Evolutionary conservation across 30 jellyfish, hydroid and myxozoan genomes (phyloP).

Genomic region (Rhopilema esculentum): DNA sequence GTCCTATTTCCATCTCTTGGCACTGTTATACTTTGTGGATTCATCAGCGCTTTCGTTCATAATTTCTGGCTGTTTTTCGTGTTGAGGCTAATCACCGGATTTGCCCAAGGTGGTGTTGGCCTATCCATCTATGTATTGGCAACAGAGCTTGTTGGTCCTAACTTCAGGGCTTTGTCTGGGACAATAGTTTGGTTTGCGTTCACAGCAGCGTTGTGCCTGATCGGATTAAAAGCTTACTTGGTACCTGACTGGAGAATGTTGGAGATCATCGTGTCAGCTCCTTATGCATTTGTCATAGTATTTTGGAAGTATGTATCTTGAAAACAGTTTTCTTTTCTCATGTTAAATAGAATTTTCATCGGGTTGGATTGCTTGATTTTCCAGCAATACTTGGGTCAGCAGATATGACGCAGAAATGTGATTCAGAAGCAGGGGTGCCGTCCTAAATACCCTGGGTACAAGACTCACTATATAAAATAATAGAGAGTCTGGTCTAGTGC

Average conservation of each 20-base stretch:
- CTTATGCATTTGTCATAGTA: slow-evolving; percentile 68
- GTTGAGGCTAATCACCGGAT: slow-evolving; percentile 80
- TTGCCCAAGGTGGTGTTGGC: slow-evolving; percentile 96
- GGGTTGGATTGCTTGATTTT: background rate
- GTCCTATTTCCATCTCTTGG: slow-evolving; percentile 88
- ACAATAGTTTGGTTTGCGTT: slow-evolving; percentile 89
- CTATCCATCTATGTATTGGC: slow-evolving; percentile 90
- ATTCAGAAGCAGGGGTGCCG: too few species aligned
- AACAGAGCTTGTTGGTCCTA: slow-evolving; percentile 94
- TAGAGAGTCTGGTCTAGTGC: too few species aligned
- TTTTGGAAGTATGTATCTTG: slow-evolving; percentile 77
- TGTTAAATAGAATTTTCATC: background rate
- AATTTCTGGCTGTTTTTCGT: slow-evolving; percentile 84
- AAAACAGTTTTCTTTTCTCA: background rate
- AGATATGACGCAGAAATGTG: too few species aligned
- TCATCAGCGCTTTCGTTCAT: slow-evolving; percentile 73
- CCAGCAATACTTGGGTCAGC: background rate
- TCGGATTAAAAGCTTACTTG: slow-evolving; percentile 92
- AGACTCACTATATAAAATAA: too few species aligned
- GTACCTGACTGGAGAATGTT: slow-evolving; percentile 88
- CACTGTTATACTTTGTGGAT: slow-evolving; percentile 72
- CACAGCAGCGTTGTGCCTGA: slow-evolving; percentile 77
- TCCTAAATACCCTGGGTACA: too few species aligned
- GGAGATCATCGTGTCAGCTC: slow-evolving; percentile 80
- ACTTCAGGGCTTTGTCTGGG: slow-evolving; percentile 85